phyloP scores from a whole-genome alignment of 2,888 invertebrate genomes.

The Eucriotettix oculatus region DNA sequence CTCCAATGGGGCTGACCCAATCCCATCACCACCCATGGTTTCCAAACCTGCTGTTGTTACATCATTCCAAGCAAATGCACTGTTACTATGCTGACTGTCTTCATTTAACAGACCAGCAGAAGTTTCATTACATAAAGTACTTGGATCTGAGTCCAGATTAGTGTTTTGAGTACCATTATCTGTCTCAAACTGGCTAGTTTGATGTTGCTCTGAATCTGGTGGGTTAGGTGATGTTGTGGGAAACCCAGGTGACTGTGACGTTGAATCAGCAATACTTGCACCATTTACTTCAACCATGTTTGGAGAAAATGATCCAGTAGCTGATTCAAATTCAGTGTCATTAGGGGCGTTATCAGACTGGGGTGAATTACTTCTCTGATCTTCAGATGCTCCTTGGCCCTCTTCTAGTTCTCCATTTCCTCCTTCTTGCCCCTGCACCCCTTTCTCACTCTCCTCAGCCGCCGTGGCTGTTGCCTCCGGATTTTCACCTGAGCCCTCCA shows the following conservation, averaged over 20 bases:
- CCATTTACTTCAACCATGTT: background rate
- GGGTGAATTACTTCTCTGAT: background rate
- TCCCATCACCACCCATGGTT: background rate
- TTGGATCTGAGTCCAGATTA: background rate
- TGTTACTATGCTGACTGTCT: background rate
- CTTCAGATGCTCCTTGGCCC: background rate
- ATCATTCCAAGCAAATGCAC: background rate
- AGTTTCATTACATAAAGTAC: slow-evolving; percentile 4
- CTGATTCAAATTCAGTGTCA: background rate
- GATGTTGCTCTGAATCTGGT: background rate
- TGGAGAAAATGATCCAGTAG: background rate
- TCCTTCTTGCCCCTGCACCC: background rate
- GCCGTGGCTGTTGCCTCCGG: background rate
- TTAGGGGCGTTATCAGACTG: background rate
- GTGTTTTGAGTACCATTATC: background rate
- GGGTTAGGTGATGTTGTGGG: background rate
- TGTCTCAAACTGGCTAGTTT: background rate
- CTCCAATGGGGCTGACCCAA: background rate
- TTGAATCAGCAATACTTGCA: background rate
- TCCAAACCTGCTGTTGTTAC: background rate
- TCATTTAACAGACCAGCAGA: background rate
- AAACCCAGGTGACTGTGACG: background rate
- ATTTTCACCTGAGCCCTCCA: background rate
- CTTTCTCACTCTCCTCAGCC: background rate
- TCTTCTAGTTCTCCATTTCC: background rate